Base-by-base conservation (phyloP, 2,113 vertebrate genomes). In the Etheostoma cragini region DNA sequence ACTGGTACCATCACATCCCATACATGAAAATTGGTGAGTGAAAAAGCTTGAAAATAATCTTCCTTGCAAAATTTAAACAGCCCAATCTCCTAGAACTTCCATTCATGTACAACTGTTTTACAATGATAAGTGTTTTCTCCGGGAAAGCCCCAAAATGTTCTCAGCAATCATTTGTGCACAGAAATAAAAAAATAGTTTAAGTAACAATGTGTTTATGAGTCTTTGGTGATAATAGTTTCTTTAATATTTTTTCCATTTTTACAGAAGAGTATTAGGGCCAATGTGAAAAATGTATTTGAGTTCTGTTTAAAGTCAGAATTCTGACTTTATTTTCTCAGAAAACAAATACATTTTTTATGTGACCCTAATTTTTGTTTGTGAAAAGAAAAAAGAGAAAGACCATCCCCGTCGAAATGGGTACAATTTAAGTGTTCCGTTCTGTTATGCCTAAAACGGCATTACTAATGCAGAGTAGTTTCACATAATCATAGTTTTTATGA, bases 31-130 rank as follows among this genome's bases (percentile, higher is more conserved):
- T 52, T 14, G 19, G 60, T 33, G 24, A 66, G 53, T 72, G n/a
- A 54, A 58, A 14, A 26, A 2, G 38, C 53, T 71, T 72, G 53
- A 63, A 53, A 60, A 67, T 35, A 35, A 21, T 66, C 38, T 46
- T 53, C 45, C 11, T 52, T 70, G 17, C 0, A 53, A 52, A 19
- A 74, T 45, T 46, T 73, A 72, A 56, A 76, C 26, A 12, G 47
- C 5, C 5, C 45, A 38, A 45, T 73, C 30, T 66, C 42, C 46
- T 38, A 50, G 16, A 53, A 61, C 22, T 5, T 62, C 66, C 6
- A 45, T 52, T 52, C 12, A 33, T 52, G 30, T 60, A n/a, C 54
- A 38, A 13, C 53, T 5, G 30, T 35, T 52, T 68, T 68, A 50
- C 3, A 38, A 24, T 1, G 7, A 33, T 64, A n/a, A 46, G 65